Base-by-base conservation (phyloP, 1,140 invertebrate genomes). In the Arctopsyche grandis region DNA sequence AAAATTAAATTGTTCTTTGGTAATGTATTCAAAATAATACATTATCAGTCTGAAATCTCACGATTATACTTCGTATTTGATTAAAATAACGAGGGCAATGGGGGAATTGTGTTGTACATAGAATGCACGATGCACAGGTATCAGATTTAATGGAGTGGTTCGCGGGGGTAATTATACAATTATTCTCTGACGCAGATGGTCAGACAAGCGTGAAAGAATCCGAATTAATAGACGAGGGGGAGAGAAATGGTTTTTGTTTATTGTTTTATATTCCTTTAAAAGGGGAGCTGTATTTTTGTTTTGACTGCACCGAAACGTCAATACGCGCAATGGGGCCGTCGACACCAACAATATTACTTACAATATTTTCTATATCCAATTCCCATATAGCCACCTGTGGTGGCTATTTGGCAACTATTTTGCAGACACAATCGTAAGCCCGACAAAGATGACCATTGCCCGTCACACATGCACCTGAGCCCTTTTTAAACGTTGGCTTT, bases 121-220 rank as follows among this genome's bases (percentile, higher is more conserved):
- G 16, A 52, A 52, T 16, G 16, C 16, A 52, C 10, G 48, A 5
- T 52, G 48, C 48, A 52, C 48, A 52, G 48, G 48, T 52, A 52
- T 52, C 12, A 10, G 10, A 12, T 21, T 66, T 66, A 66, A 66
- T 66, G 29, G 29, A 70, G 29, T 12, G 69, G 69, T 26, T 38
- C 69, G 19, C 58, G 14, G 60, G n/a, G 75, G 75, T 77, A 77
- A 77, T 77, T 77, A 77, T 69, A 77, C 63, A 77, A 77, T 77
- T 66, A 77, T 77, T 77, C 63, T 21, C 44, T n/a, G 43, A n/a
- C 75, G 43, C 75, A 69, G 75, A 77, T 69, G 75, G 75, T 44
- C 56, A 38, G 58, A 69, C 60, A 69, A 77, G 75, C 75, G 75
- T 46, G 63, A 77, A 77, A 66, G 70, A 77, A 60, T 44, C 63